Evolutionary conservation across 1,140 invertebrate species (phyloP), one percentile per base, ranked within the genome.

Genomic region (Anthonomus grandis): DNA sequence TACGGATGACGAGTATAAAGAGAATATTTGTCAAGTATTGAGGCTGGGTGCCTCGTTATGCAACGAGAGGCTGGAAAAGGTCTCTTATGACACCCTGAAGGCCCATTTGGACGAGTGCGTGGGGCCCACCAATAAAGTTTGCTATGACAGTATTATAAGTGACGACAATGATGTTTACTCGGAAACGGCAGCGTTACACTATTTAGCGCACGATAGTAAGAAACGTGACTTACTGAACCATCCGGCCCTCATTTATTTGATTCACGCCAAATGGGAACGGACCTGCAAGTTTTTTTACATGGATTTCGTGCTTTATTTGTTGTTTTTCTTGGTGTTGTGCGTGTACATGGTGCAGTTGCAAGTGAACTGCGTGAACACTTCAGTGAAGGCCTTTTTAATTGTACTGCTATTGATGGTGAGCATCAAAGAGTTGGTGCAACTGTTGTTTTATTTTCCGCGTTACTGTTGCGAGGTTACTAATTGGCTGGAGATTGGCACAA

Each of bases 81-180:
- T 59, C 9, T 46, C 31, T 13, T 53, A 39, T 17, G 57, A 59
- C 12, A 53, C 17, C 6, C 19, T 63, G 22, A 54, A 42, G 18
- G n/a, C 18, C 1, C 60, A 63, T 60, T 42, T 64, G 8, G 60
- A 64, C 25, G 47, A 64, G 4, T 64, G 60, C 41, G 31, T 64
- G 13, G 42, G 57, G 23, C n/a, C 24, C 18, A 42, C 34, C 13
- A 22, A 59, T 15, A 51, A 38, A 4, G 24, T 54, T 6, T 54
- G 46, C 17, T 64, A 57, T 39, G 48, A 65, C 51, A 63, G 54
- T 51, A 47, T 65, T 17, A 45, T 65, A 9, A 41, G 24, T 19
- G 62, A 63, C 42, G 44, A 52, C 10, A 19, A 34, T 48, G 5
- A 8, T 3, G 49, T 36, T 2, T 60, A 61, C 39, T 58, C 54